These are phyloP conservation scores for Drosophila baimaii DNA, from an alignment of 1,140 invertebrate genomes.

Conservation along the genomic window DNA sequence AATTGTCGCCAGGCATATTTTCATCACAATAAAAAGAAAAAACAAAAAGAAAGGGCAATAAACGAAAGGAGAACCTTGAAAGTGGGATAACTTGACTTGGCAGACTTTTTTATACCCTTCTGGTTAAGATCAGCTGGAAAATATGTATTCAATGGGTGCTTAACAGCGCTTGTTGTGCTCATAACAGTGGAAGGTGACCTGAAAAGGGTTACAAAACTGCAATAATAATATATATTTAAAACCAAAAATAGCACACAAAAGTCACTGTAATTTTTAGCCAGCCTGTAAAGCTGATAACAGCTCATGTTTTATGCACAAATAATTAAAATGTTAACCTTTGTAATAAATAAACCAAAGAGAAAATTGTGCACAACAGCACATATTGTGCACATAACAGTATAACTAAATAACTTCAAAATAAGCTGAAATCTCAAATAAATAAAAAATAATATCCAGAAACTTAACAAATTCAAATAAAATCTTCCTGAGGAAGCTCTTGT, in stretches of 20 bases:
- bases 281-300: too few relatives aligned
- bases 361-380: too few relatives aligned
- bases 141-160: background rate
- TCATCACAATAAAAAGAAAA: background rate
- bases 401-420: background rate
- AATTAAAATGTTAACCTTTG: too few relatives aligned
- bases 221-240: too few relatives aligned
- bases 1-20: slow-evolving; percentile 49
- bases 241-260: background rate
- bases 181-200: background rate
- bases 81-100: accelerated
- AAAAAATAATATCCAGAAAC: background rate
- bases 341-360: too few relatives aligned
- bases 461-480: background rate
- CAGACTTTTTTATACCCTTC: background rate
- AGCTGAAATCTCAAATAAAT: background rate
- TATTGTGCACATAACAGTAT: too few relatives aligned
- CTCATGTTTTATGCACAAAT: too few relatives aligned
- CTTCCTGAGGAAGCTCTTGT: background rate
- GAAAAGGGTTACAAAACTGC: too few relatives aligned
- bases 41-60: background rate
- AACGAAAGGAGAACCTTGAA: background rate
- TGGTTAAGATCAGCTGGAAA: background rate
- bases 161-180: background rate
- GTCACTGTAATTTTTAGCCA: background rate